Evolutionary conservation across 2,888 invertebrate species (phyloP).

Genomic region (Heliconius hortense): DNA sequence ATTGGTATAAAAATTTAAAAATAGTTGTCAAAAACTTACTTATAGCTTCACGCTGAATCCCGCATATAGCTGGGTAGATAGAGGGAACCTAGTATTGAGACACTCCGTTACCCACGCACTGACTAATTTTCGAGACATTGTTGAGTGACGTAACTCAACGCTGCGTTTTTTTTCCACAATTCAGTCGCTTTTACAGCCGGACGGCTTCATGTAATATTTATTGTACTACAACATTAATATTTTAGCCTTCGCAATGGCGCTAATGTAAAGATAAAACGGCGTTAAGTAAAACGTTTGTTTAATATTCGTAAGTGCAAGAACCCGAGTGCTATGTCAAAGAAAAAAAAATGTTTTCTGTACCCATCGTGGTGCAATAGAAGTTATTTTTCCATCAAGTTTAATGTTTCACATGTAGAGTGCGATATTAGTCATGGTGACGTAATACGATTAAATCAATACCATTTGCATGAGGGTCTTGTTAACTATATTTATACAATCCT

Average conservation of each 20-base stretch:
- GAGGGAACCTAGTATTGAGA: not conserved
- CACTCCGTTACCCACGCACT: not conserved
- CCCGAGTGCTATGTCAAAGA: not conserved
- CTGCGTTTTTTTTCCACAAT: not conserved
- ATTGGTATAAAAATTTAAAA: not conserved
- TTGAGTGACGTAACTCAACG: not conserved
- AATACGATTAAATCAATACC: conserved; percentile 31
- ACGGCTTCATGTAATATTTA: not conserved
- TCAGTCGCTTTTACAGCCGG: no score
- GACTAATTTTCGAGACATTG: not conserved
- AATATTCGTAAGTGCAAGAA: conserved; percentile 20
- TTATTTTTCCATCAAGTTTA: conserved; percentile 14
- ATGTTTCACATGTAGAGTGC: conserved; percentile 20
- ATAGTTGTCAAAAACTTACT: not conserved
- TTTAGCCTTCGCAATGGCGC: conserved; percentile 6
- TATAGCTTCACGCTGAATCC: not conserved
- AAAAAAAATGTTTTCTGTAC: not conserved
- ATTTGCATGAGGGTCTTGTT: not conserved
- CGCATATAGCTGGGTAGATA: not conserved
- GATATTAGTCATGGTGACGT: conserved; percentile 38
- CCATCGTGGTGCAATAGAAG: conserved; percentile 4
- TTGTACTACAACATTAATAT: not conserved
- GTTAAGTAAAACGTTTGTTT: conserved; percentile 9
- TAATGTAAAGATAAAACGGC: conserved; percentile 30
- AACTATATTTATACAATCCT: not conserved